Evolutionary conservation across 2,113 vertebrate species (phyloP), one percentile per base, ranked within the genome.

Genomic region (Centropus unirufus): DNA sequence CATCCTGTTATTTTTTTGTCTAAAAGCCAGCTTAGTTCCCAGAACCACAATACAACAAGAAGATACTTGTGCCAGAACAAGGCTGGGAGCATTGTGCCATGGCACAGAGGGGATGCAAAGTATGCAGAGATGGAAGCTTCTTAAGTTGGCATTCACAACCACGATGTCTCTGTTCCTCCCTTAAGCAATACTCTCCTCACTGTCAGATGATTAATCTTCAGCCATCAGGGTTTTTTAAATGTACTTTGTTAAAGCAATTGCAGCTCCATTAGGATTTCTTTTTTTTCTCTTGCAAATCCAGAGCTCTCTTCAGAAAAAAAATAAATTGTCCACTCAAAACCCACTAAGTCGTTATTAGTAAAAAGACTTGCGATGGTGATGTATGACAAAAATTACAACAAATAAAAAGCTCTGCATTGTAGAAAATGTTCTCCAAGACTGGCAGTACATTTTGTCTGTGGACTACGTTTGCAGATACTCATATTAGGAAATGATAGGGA

Each of bases 361-460:
- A 93, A 90, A 95, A 39, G 10, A 64, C n/a, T 70, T 64, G 80
- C 91, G 62, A 90, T 36, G n/a, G 46, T 94, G 75, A 66, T 75
- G 23, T 34, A 34, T 54, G 68, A 95, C 52, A 83, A 95, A 95
- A 89, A 57, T 32, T 5, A 40, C 21, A 90, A 51, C 36, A 85
- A 89, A 90, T 86, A 82, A 70, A 90, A 96, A 95, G 49, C n/a
- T 91, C 62, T 74, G 44, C 46, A 18, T 94, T 88, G 79, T 78
- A 86, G 79, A 93, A 94, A 90, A 90, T 77, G 61, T 95, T 96
- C 93, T 96, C 62, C 64, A 77, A 76, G 36, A 61, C 57, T 89
- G 83, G 73, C 66, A 75, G 80, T 89, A 94, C 90, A 84, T 90
- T 96, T 93, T 94, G 92, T 87, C 82, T 84, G 26, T 0, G 0